These are phyloP conservation scores for Phocides pigmalion DNA, from an alignment of 1,140 invertebrate genomes.

Conservation along the genomic window DNA sequence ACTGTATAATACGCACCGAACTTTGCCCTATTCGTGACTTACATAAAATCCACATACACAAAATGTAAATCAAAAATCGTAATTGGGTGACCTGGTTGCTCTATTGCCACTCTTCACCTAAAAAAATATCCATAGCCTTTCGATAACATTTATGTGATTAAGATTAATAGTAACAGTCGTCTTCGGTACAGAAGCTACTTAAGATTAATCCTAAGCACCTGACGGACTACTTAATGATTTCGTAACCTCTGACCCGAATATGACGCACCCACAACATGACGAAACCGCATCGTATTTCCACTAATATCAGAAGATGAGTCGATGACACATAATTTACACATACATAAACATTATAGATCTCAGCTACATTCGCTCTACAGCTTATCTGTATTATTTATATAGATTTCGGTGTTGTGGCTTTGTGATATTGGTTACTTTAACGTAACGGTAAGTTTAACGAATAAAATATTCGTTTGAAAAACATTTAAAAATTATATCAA, in stretches of 20 bases:
- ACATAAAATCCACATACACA: too few relatives aligned
- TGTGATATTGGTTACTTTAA: too few relatives aligned
- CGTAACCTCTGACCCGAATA: constrained; percentile 41
- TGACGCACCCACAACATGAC: constrained; percentile 34
- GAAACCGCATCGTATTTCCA: constrained; percentile 30
- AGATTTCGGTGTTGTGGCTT: too few relatives aligned
- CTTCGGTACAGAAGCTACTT: constrained; percentile 11
- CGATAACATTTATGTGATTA: not conserved
- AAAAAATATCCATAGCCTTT: too few relatives aligned
- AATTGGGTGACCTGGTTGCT: too few relatives aligned
- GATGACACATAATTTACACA: constrained; percentile 40
- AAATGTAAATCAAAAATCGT: too few relatives aligned
- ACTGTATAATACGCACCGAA: too few relatives aligned
- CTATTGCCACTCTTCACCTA: too few relatives aligned
- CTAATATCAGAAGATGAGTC: constrained; percentile 35
- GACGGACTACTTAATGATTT: constrained; percentile 35
- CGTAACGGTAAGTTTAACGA: too few relatives aligned
- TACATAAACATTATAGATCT: not conserved
- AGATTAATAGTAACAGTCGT: not conserved
- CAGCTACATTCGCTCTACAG: not conserved
- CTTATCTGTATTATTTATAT: not conserved
- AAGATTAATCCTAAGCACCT: constrained; percentile 32
- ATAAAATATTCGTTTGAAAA: too few relatives aligned
- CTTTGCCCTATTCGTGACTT: too few relatives aligned
- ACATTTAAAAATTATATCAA: too few relatives aligned